Evolutionary conservation across 2,797 vertebrate species (phyloP), one percentile per base, ranked within the genome.

Genomic region (Pseudomugil gertrudae): DNA sequence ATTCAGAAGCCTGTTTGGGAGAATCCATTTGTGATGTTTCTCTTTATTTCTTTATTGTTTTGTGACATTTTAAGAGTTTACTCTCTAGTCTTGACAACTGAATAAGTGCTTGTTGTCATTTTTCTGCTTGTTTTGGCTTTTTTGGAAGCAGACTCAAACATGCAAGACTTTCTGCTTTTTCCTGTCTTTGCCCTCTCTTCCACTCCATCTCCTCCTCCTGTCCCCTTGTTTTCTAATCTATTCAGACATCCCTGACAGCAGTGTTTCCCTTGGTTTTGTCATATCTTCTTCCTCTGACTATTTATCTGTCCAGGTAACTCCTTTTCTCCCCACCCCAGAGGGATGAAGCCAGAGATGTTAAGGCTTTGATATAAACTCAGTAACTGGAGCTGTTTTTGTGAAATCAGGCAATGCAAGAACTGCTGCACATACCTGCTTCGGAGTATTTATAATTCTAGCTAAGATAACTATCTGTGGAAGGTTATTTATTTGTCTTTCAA

Each of bases 291-390:
- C 64, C 54, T 74, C 36, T 81, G 65, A 38, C 80, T 61, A 72
- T 63, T 85, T 74, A 56, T 81, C 78, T 76, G 72, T 70, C 69
- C 78, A 76, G 74, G 73, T 71, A 66, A 10, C 29, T 19, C 74
- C 36, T 7, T 7, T 9, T 7, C 32, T 1, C 33, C 86, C 78
- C 61, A 11, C 33, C 36, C 36, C 57, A 30, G 69, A 79, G 70
- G 3, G 2, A 2, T 3, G 21, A 61, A 76, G 63, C 17, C 72
- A 69, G 48, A 78, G 26, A 75, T 47, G 21, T 76, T 55, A 69
- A 51, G 63, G 21, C 58, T 71, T 61, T 82, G 66, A 76, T 76
- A 68, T 13, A 30, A 61, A 69, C 43, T 50, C 52, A 75, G 54
- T 51, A 52, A 43, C 66, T 70, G 43, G 5, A 43, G 48, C 7